phyloP scores from a whole-genome alignment of 2,797 vertebrate species.

The Tokudaia muenninki region DNA sequence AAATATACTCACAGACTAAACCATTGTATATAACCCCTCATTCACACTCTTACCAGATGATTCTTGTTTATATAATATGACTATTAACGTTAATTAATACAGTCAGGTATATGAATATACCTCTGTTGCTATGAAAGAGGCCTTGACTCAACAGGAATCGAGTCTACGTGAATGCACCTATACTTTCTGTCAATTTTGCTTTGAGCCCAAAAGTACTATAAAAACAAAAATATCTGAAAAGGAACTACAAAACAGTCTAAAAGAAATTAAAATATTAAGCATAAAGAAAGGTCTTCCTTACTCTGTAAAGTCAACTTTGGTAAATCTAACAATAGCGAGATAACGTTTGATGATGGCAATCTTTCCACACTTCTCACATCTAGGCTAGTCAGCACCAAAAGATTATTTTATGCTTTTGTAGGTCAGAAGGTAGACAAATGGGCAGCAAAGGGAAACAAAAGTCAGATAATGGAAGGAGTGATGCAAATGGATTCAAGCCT shows the following conservation, averaged over 20 bases:
- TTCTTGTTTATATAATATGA: neutral
- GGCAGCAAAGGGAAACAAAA: neutral
- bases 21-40: neutral
- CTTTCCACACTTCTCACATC: neutral
- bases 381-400: neutral
- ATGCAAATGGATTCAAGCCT: neutral
- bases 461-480: neutral
- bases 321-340: neutral
- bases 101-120: neutral
- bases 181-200: neutral
- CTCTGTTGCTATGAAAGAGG: neutral
- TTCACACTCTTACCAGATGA: neutral
- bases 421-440: neutral
- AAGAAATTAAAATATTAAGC: neutral
- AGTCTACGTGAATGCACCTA: neutral
- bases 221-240: neutral
- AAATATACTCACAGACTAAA: neutral
- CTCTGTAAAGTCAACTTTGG: neutral
- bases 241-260: neutral
- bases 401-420: neutral
- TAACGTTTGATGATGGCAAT: rapidly evolving
- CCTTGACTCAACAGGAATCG: neutral
- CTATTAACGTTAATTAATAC: neutral
- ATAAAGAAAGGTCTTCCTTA: neutral
- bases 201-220: neutral